A percentile compares a stretch with the other conserved stretches of the same genome.
These are phyloP conservation scores for Arbacia lixula DNA, from an alignment of 53 echinoderm and acorn worm species.

Conservation along the genomic window DNA sequence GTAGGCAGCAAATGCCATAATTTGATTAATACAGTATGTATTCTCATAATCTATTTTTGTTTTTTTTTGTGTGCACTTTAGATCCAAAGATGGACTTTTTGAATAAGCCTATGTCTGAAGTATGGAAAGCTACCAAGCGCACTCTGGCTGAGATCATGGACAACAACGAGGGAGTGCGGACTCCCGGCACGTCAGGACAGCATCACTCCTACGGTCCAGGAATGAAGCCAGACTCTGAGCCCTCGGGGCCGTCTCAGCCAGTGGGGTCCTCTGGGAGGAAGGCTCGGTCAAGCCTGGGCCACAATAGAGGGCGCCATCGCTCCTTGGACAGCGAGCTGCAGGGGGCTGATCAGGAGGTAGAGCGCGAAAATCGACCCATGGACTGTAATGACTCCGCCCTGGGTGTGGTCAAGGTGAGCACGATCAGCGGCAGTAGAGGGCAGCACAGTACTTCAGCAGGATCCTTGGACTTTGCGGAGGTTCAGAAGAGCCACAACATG, in stretches of 20 bases:
- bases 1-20: too few relatives aligned
- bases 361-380: conserved; percentile 36
- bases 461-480: conserved; percentile 51
- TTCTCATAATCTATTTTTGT: too few relatives aligned
- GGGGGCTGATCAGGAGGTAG: not conserved
- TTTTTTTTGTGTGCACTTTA: too few relatives aligned
- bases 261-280: not conserved
- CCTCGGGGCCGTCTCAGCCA: not conserved
- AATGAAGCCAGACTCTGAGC: conserved; percentile 22
- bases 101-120: conserved; percentile 81
- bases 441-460: conserved; percentile 7
- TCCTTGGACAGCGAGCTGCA: not conserved
- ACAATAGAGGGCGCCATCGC: conserved; percentile 10
- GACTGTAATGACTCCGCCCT: not conserved
- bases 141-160: conserved; percentile 85
- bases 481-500: not conserved
- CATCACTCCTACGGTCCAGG: conserved; percentile 33
- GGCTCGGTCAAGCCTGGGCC: conserved; percentile 15
- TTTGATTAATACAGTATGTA: too few relatives aligned
- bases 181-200: conserved; percentile 61
- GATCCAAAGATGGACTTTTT: conserved; percentile 81
- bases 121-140: conserved; percentile 89
- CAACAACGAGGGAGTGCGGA: conserved; percentile 62
- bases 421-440: not conserved
- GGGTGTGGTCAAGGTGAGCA: not conserved